Evolutionary conservation across 2,113 vertebrate species (phyloP).

Genomic region (Columba livia): DNA sequence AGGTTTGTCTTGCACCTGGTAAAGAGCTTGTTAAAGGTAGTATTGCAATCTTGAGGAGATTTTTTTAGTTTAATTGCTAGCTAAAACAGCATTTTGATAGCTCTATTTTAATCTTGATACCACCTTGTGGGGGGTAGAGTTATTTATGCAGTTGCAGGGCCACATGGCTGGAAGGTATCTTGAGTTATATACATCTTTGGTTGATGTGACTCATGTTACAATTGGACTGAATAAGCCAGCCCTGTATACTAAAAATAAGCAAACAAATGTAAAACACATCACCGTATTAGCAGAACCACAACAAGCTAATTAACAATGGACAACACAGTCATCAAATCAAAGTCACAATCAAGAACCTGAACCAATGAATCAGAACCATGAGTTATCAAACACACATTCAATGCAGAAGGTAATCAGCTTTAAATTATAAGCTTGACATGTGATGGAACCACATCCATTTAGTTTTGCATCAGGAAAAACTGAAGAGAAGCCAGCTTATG

Average conservation of each 20-base stretch:
- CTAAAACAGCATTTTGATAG: neutral
- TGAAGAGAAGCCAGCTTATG: neutral
- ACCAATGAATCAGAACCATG: neutral
- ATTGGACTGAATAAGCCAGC: neutral
- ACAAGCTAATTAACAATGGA: neutral
- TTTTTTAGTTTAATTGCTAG: slow-evolving; percentile 17
- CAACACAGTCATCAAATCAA: slow-evolving; percentile 3
- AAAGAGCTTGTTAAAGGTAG: slow-evolving; percentile 12
- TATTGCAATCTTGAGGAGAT: neutral
- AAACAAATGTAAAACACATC: neutral
- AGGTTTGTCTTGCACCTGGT: neutral
- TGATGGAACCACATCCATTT: neutral
- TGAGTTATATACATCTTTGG: neutral
- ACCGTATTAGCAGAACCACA: neutral
- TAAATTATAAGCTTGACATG: neutral
- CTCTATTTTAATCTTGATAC: slow-evolving; percentile 7
- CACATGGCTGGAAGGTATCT: neutral
- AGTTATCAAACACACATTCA: neutral
- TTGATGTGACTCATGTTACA: neutral
- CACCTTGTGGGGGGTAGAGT: neutral
- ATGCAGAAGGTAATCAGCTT: neutral
- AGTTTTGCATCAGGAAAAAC: neutral
- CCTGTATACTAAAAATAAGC: neutral
- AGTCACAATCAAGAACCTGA: neutral
- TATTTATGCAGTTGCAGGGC: neutral